A percentile compares a stretch with the other conserved stretches of the same genome.
These are phyloP conservation scores for Scolanthus callimorphus DNA, from an alignment of 92 coral and sea anemone species.

Conservation along the genomic window DNA sequence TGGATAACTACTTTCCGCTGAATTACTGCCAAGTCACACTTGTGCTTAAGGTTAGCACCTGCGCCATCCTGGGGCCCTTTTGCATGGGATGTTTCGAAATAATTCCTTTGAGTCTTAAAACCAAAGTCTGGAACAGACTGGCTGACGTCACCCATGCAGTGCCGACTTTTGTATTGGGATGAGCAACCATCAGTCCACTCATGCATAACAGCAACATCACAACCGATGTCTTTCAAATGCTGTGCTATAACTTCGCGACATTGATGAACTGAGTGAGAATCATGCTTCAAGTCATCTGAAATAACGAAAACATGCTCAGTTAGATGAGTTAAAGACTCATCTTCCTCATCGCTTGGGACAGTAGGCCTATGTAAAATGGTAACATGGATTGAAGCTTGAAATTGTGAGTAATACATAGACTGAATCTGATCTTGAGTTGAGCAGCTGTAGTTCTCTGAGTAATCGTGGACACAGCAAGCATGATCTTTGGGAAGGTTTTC, in stretches of 20 bases:
- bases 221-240: conserved; percentile 16
- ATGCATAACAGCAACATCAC: conserved; percentile 23
- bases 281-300: conserved; percentile 15
- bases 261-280: conserved; percentile 34
- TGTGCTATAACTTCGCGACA: conserved; percentile 8
- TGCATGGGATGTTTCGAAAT: conserved; percentile 49
- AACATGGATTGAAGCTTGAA: conserved; percentile 18
- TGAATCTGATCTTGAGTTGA: conserved; percentile 17
- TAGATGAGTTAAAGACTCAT: not conserved
- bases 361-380: conserved; percentile 3
- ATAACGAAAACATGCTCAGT: conserved; percentile 17
- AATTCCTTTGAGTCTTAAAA: conserved; percentile 20
- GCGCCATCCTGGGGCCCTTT: conserved; percentile 69
- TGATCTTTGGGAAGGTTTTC: conserved; percentile 43
- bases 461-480: conserved; percentile 13
- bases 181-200: conserved; percentile 60
- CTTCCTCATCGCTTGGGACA: not conserved
- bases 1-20: conserved; percentile 19
- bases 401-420: conserved; percentile 20
- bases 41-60: conserved; percentile 48
- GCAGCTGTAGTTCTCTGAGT: conserved; percentile 16
- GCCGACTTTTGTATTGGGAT: conserved; percentile 49
- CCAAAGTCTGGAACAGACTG: conserved; percentile 23
- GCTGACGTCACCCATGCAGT: conserved; percentile 47
- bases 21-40: conserved; percentile 38